Conservation (phyloP, 2,113 vertebrate genomes). For the Arothron firmamentum region DNA sequence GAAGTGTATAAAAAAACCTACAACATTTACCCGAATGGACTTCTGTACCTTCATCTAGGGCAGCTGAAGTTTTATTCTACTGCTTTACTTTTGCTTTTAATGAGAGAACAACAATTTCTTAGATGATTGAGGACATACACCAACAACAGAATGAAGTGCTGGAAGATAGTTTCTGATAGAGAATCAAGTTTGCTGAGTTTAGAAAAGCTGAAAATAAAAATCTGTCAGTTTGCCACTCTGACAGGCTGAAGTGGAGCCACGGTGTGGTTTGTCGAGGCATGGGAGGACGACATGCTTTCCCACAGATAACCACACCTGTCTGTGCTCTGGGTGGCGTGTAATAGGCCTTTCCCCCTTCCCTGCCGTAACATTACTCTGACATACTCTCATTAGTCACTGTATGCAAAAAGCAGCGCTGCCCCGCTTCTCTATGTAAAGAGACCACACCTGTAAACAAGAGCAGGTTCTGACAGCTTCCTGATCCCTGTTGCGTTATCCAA, state of each 20-base stretch:
- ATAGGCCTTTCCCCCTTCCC: constrained; percentile 17
- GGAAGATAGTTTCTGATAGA: no score
- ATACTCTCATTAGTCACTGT: constrained; percentile 53
- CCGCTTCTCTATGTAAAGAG: constrained; percentile 19
- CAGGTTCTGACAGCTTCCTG: constrained; percentile 59
- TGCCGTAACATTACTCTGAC: constrained; percentile 40
- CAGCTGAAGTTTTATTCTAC: no score
- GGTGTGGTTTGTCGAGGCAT: constrained; percentile 17
- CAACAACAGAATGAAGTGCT: no score
- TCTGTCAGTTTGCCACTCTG: background rate
- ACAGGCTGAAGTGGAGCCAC: background rate
- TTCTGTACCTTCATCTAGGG: no score
- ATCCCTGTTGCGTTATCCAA: constrained; percentile 28
- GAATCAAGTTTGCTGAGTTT: no score
- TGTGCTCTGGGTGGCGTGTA: constrained; percentile 3
- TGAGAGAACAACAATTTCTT: no score
- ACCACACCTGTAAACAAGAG: constrained; percentile 56
- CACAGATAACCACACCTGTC: constrained; percentile 46
- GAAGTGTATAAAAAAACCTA: no score
- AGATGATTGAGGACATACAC: no score
- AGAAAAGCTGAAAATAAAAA: no score
- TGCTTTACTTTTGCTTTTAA: no score
- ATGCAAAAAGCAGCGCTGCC: constrained; percentile 61
- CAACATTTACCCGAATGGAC: no score
- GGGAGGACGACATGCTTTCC: constrained; percentile 31